phyloP scores from a whole-genome alignment of 2,888 invertebrate genomes.

The Polyommatus iphigenia region DNA sequence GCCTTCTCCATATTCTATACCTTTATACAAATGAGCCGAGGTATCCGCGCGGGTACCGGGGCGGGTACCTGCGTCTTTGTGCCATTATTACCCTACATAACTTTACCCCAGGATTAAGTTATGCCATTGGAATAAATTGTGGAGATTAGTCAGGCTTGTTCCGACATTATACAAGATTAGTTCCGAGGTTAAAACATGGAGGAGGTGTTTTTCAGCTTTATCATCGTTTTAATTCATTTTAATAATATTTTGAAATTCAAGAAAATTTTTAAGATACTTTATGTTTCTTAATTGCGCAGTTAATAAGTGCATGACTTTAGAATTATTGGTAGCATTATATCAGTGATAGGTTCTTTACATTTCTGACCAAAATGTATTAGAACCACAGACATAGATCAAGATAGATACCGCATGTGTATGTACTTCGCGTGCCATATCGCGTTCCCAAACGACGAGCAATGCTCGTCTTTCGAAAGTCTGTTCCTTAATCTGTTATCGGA shows the following conservation, averaged over 20 bases:
- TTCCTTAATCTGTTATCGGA: too few relatives aligned
- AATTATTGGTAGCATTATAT: too few relatives aligned
- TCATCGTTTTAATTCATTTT: background rate
- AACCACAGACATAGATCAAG: too few relatives aligned
- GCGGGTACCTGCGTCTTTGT: slow-evolving; percentile 9
- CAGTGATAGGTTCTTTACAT: too few relatives aligned
- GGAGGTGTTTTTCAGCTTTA: background rate
- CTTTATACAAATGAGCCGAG: slow-evolving; percentile 21
- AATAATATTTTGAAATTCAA: background rate
- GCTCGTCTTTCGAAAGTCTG: too few relatives aligned
- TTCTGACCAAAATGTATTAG: too few relatives aligned
- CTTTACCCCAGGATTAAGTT: slow-evolving; percentile 1
- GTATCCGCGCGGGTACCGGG: background rate
- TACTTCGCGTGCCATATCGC: too few relatives aligned
- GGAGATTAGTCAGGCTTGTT: slow-evolving; percentile 2
- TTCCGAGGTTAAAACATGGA: background rate
- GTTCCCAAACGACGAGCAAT: too few relatives aligned
- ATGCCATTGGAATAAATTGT: slow-evolving; percentile 15
- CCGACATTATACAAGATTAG: background rate
- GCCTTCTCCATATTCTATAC: slow-evolving; percentile 17
- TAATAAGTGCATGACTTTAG: too few relatives aligned
- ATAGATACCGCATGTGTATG: too few relatives aligned
- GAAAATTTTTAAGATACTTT: too few relatives aligned
- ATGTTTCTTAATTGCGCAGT: too few relatives aligned
- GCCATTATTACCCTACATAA: slow-evolving; percentile 1